Conservation (phyloP, 2,113 vertebrate species). For the Crotalus helleri region DNA sequence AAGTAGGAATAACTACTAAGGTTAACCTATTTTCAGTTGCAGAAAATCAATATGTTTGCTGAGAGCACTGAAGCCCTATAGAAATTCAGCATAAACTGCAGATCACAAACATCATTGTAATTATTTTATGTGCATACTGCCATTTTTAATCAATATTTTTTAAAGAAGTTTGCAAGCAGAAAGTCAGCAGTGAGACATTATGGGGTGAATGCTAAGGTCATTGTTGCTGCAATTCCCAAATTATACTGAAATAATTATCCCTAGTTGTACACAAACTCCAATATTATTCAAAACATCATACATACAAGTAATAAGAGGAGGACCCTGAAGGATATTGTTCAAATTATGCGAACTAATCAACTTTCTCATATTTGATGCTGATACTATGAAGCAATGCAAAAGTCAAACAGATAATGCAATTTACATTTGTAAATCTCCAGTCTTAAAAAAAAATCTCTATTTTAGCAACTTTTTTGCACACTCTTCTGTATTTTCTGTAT, state of each 20-base stretch:
- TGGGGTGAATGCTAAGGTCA: not conserved
- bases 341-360: not conserved
- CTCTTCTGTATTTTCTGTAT: not conserved
- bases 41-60: not conserved
- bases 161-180: not conserved
- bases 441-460: not conserved
- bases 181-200: not conserved
- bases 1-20: not conserved
- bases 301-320: not conserved
- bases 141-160: not conserved
- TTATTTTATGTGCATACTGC: not conserved
- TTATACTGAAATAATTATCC: not conserved
- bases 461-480: not conserved
- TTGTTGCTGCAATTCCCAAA: not conserved
- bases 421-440: not conserved
- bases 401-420: accelerated
- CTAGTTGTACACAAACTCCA: not conserved
- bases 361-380: not conserved
- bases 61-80: not conserved
- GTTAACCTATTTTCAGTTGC: not conserved
- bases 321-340: not conserved
- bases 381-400: not conserved
- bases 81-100: not conserved
- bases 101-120: not conserved
- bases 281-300: not conserved